Evolutionary conservation across 2,888 invertebrate genomes (phyloP).

Genomic region (Tholera decimalis): DNA sequence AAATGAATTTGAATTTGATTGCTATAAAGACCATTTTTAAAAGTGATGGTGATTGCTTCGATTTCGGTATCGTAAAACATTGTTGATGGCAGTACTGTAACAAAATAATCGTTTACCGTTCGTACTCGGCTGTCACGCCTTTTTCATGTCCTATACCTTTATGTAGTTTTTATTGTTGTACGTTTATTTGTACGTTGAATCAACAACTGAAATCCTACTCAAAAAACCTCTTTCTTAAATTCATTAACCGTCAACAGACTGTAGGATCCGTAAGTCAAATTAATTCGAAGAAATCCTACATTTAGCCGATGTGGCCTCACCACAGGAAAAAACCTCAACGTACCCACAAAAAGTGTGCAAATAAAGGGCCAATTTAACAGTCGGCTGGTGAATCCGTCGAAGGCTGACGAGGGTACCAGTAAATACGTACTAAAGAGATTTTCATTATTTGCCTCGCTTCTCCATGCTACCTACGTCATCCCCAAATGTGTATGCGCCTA

Average conservation of each 20-base stretch:
- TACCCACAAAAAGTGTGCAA: slow-evolving; percentile 54
- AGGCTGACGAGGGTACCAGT: slow-evolving; percentile 57
- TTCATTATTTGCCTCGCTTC: slow-evolving; percentile 58
- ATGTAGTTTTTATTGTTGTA: neutral
- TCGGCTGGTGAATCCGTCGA: slow-evolving; percentile 57
- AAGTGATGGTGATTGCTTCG: neutral
- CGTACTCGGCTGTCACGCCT: slow-evolving; percentile 14
- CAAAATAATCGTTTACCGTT: slow-evolving; percentile 19
- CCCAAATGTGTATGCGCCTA: slow-evolving; percentile 43
- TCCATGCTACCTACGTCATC: slow-evolving; percentile 41
- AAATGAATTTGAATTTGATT: too few relatives aligned
- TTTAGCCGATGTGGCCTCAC: neutral
- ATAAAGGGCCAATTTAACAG: slow-evolving; percentile 63
- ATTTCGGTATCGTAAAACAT: neutral
- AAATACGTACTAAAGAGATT: slow-evolving; percentile 63
- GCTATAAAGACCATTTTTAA: neutral
- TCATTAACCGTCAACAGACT: neutral
- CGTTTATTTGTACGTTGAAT: too few relatives aligned
- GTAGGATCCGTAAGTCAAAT: slow-evolving; percentile 35
- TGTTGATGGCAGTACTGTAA: neutral
- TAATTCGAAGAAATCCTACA: slow-evolving; percentile 22
- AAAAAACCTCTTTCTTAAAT: neutral
- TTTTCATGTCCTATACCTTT: slow-evolving; percentile 14
- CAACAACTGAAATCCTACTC: neutral
- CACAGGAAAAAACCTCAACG: slow-evolving; percentile 33